Evolutionary conservation across 2,888 invertebrate genomes (phyloP).

Genomic region (Automeris io): DNA sequence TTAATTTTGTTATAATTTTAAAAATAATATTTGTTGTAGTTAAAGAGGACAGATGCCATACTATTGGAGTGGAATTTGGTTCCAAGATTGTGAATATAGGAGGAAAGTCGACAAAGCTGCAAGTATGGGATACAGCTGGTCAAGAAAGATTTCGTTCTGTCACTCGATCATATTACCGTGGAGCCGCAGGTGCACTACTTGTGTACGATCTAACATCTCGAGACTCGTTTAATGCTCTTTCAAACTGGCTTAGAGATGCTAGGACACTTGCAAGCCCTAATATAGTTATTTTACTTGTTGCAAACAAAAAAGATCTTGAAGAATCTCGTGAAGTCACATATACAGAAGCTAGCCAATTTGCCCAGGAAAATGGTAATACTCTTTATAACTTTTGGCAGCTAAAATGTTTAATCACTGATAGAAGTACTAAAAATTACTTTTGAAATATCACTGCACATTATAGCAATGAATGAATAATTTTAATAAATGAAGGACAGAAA

Average conservation of each 20-base stretch:
- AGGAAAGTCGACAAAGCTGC: conserved; percentile 88
- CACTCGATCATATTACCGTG: conserved; percentile 87
- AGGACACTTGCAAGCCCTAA: conserved; percentile 88
- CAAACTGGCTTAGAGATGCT: conserved; percentile 91
- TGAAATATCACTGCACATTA: too few relatives aligned
- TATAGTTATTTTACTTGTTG: conserved; percentile 87
- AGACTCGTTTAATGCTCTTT: conserved; percentile 94
- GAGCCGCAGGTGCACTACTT: conserved; percentile 93
- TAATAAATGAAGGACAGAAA: too few relatives aligned
- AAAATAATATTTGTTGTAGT: conserved; percentile 65
- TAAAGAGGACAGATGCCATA: conserved; percentile 89
- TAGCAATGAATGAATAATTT: too few relatives aligned
- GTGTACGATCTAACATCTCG: conserved; percentile 94
- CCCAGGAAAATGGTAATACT: conserved; percentile 91
- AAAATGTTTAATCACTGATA: too few relatives aligned
- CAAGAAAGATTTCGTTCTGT: conserved; percentile 98
- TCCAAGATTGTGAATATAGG: conserved; percentile 89
- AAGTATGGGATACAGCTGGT: conserved; percentile 95
- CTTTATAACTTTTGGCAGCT: too few relatives aligned
- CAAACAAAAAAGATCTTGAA: conserved; percentile 90
- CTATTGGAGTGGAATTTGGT: conserved; percentile 92
- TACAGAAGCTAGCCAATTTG: conserved; percentile 88
- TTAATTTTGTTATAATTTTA: background rate
- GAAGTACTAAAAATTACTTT: too few relatives aligned
- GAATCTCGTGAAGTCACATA: conserved; percentile 89